Evolutionary conservation across 2,797 vertebrate species (phyloP).

Genomic region (Enoplosus armatus): DNA sequence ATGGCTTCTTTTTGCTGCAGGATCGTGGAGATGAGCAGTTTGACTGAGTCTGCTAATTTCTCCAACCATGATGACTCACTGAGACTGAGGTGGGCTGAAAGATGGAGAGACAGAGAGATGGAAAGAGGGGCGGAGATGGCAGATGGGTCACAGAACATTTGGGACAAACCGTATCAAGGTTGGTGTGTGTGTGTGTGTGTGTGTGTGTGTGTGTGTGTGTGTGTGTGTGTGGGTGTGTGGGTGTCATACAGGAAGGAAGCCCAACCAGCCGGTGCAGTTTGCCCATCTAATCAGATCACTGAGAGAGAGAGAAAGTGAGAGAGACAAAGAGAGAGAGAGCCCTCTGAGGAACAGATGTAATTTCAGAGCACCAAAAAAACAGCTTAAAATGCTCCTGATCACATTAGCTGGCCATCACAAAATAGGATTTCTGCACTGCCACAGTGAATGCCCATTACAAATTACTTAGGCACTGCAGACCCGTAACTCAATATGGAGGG

Average conservation of each 20-base stretch:
- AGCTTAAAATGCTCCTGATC: conserved; percentile 90
- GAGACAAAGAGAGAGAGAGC: conserved; percentile 40
- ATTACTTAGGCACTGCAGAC: conserved; percentile 89
- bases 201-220: conserved; percentile 31
- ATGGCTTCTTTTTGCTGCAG: conserved; percentile 15
- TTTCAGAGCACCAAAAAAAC: conserved; percentile 86
- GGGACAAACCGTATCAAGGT: conserved; percentile 58
- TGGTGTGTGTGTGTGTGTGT: conserved; percentile 34
- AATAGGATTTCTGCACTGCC: conserved; percentile 92
- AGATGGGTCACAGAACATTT: conserved; percentile 70
- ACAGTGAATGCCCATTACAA: conserved; percentile 91
- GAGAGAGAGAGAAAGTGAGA: conserved; percentile 44
- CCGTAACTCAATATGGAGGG: conserved; percentile 88
- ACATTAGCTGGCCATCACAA: conserved; percentile 89
- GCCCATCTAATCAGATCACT: conserved; percentile 86
- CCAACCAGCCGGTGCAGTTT: conserved; percentile 74
- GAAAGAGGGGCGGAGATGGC: conserved; percentile 45
- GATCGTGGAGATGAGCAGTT: conserved; percentile 31
- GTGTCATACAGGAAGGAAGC: conserved; percentile 74
- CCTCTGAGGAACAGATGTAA: conserved; percentile 85
- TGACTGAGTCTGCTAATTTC: conserved; percentile 47
- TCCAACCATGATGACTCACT: conserved; percentile 39
- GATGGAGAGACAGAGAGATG: conserved; percentile 29
- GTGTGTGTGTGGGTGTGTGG: conserved; percentile 18
- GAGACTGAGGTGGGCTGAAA: conserved; percentile 25